Base-by-base conservation (phyloP, 1,140 invertebrate species). In the Apis dorsata region DNA sequence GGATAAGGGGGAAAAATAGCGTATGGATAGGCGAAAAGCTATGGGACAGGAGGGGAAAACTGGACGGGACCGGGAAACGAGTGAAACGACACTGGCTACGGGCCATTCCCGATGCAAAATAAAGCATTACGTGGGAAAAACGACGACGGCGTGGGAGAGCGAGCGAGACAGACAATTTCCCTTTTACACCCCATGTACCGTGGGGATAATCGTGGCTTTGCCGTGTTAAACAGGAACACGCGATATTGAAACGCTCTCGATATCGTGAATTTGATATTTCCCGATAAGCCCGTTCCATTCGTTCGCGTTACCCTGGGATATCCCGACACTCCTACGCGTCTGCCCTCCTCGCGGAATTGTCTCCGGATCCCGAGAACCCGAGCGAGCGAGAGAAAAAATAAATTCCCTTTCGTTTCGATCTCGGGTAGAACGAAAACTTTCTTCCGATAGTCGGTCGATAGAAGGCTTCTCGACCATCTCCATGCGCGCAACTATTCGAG, bases 31-130 rank as follows among this genome's bases (percentile, higher is more conserved):
- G 59, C 66, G 83, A 72, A 63, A 76, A 84, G 55, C 78, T 84
- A 81, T 75, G 76, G 63, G 68, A 85, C 49, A 49, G 57, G 44
- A 44, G 34, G 69, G 7, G 65, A 9, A 57, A 44, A 0, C 34
- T 66, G 44, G 24, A 74, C 49, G 75, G 70, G 63, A 81, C 49
- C 59, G 82, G 81, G 34, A 34, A 34, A 44, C 34, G 34, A 44
- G 34, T 57, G 53, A 68, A 79, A 72, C 73, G 74, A 57, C 83
- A 85, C 76, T 83, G 83, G 81, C 83, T 66, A 73, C 60, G 49
- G 71, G 83, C 79, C 79, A 83, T 88, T 82, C 71, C 65, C 86
- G 55, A 81, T 80, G 75, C 71, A 65, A 85, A 88, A 87, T 87
- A 88, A 88, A 88, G 74, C 81, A 85, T 85, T 65, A 68, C 83